These are phyloP conservation scores for Psammodynastes pulverulentus DNA, from an alignment of 2,113 vertebrate species.

Conservation along the genomic window DNA sequence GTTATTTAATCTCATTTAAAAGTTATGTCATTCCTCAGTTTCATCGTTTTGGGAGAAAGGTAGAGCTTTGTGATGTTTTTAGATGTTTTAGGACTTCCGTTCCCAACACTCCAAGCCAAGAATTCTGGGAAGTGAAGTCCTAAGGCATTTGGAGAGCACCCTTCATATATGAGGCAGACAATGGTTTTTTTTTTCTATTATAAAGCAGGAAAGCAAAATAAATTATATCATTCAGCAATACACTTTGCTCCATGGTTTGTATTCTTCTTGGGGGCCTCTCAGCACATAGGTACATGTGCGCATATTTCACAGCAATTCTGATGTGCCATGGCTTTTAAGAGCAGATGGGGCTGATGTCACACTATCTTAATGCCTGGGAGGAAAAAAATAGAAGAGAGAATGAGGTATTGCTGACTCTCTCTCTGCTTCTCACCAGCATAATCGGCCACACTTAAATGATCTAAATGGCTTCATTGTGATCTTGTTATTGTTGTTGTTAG, in stretches of 20 bases:
- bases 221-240: background rate
- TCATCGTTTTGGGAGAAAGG: background rate
- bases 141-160: background rate
- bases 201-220: background rate
- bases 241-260: background rate
- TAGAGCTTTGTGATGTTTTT: background rate
- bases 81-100: background rate
- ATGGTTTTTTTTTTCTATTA: background rate
- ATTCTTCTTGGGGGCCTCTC: background rate
- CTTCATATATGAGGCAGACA: background rate
- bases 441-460: background rate
- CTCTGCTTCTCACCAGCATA: background rate
- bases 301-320: background rate
- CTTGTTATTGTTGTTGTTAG: background rate
- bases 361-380: background rate
- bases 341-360: background rate
- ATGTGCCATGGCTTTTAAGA: background rate
- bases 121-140: background rate
- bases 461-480: background rate
- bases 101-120: background rate
- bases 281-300: background rate
- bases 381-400: too few relatives aligned
- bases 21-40: background rate
- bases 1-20: background rate
- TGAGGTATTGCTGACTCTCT: background rate